These are phyloP conservation scores for Leucophenga montana DNA, from an alignment of 2,888 invertebrate species.

Conservation along the genomic window DNA sequence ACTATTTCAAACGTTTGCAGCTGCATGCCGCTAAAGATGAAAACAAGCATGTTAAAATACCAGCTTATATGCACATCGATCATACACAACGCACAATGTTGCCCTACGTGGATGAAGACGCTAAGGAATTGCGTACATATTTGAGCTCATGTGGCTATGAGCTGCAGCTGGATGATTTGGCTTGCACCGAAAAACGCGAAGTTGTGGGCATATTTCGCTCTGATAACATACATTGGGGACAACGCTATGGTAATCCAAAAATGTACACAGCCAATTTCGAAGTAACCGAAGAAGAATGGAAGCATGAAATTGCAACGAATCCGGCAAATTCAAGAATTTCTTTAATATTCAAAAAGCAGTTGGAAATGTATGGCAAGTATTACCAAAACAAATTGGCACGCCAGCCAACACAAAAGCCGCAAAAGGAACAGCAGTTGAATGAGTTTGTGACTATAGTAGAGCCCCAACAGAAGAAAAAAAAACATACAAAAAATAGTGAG, in stretches of 20 bases:
- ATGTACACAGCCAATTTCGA: slow-evolving; percentile 53
- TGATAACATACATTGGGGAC: neutral
- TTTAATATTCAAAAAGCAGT: slow-evolving; percentile 41
- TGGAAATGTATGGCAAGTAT: slow-evolving; percentile 37
- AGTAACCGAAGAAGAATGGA: slow-evolving; percentile 57
- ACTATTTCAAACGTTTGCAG: slow-evolving; percentile 63
- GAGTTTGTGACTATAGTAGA: too few species aligned
- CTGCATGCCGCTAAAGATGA: slow-evolving; percentile 43
- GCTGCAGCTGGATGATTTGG: slow-evolving; percentile 52
- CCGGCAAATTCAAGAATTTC: slow-evolving; percentile 27
- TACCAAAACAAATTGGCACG: slow-evolving; percentile 34
- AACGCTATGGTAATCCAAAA: neutral
- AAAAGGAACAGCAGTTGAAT: neutral
- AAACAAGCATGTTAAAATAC: slow-evolving; percentile 45
- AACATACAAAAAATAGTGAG: neutral
- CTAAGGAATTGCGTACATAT: slow-evolving; percentile 46
- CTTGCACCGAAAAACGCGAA: slow-evolving; percentile 48
- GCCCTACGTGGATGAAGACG: slow-evolving; percentile 57
- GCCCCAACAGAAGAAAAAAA: too few species aligned
- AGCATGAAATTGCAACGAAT: slow-evolving; percentile 41
- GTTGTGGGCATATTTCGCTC: slow-evolving; percentile 56
- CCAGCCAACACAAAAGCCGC: neutral
- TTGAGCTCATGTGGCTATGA: slow-evolving; percentile 45
- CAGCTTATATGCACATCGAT: slow-evolving; percentile 62
- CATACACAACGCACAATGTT: slow-evolving; percentile 59